A percentile compares a stretch with the other conserved stretches of the same genome.
Conservation (phyloP, 2,113 vertebrate genomes). For the Oenanthe melanoleuca region DNA sequence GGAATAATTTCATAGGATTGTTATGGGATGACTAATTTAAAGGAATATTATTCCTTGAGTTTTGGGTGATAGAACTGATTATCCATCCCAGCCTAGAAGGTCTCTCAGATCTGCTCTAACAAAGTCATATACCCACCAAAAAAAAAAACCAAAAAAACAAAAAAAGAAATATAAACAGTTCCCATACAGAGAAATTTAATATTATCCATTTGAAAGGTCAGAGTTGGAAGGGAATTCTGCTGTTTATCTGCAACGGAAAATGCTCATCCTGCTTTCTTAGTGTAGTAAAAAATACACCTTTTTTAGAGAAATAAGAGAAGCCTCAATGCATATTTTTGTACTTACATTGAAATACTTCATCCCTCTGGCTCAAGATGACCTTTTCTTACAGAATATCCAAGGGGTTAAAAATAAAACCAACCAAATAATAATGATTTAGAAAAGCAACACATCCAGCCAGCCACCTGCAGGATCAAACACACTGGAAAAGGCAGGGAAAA, state of each 20-base stretch:
- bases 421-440: neutral
- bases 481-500: neutral
- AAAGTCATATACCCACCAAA: neutral
- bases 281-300: neutral
- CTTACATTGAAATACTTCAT: constrained; percentile 57
- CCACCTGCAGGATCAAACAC: neutral
- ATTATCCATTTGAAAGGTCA: neutral
- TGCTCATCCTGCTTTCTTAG: neutral
- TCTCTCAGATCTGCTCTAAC: neutral
- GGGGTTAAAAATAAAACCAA: neutral
- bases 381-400: neutral
- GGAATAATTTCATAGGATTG: neutral
- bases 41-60: neutral
- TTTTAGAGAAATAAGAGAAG: neutral
- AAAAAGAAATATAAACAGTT: neutral
- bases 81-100: neutral
- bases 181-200: neutral
- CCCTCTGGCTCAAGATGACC: neutral
- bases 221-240: neutral
- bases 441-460: neutral
- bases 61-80: neutral
- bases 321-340: neutral
- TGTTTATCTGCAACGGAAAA: neutral
- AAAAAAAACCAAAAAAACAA: neutral
- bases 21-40: neutral